Conservation (phyloP, 2,113 vertebrate species). For the Cyrtonyx montezumae region DNA sequence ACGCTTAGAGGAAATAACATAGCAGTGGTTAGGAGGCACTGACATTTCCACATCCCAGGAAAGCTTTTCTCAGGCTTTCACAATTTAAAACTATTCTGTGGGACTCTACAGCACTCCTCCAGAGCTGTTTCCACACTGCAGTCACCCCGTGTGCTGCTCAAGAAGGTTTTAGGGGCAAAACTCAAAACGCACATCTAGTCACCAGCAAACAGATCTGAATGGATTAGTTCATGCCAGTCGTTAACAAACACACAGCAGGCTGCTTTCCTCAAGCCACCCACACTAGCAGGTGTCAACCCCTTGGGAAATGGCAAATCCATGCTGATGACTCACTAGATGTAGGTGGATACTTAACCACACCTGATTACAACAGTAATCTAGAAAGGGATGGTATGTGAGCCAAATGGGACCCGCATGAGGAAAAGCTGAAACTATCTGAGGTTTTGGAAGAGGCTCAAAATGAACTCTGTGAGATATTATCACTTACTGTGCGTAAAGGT, state of each 20-base stretch:
- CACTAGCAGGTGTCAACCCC: background rate
- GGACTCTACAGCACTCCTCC: background rate
- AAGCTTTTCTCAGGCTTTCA: background rate
- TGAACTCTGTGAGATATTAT: background rate
- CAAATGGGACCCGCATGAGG: background rate
- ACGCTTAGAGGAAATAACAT: background rate
- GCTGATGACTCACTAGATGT: constrained; percentile 3
- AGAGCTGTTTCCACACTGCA: background rate
- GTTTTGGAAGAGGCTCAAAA: background rate
- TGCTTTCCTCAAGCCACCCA: background rate
- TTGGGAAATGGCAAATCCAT: constrained; percentile 8
- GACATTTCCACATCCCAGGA: background rate
- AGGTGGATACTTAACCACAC: constrained; percentile 22
- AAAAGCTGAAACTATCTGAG: background rate
- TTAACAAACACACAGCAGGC: background rate
- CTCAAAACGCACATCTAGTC: background rate
- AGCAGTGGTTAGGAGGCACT: background rate
- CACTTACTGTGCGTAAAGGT: background rate
- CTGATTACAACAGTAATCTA: constrained; percentile 5
- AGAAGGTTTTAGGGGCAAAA: background rate
- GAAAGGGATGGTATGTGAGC: background rate
- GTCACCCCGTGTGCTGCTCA: background rate
- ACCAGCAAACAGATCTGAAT: background rate
- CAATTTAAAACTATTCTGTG: background rate
- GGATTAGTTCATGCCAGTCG: background rate